Evolutionary conservation across 2,113 vertebrate genomes (phyloP).

Genomic region (Pachypanchax playfairii): DNA sequence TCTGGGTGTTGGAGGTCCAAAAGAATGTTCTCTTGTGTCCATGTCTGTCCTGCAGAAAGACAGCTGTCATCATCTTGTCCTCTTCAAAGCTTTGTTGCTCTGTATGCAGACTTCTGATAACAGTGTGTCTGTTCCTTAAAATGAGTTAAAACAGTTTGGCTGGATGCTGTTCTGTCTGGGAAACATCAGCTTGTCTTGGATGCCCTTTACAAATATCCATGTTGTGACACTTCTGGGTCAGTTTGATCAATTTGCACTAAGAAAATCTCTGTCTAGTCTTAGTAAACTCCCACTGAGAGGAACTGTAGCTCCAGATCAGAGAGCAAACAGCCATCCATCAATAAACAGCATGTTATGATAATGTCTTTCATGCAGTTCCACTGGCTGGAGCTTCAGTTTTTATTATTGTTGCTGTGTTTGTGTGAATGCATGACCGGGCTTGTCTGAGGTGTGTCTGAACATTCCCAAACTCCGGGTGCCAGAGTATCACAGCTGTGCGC

Average conservation of each 20-base stretch:
- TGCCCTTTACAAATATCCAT: constrained; percentile 23
- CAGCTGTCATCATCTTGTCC: constrained; percentile 64
- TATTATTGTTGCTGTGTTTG: constrained; percentile 4
- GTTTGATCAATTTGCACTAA: constrained; percentile 42
- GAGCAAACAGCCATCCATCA: constrained; percentile 21
- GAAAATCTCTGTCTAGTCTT: constrained; percentile 26
- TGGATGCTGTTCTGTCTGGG: not conserved
- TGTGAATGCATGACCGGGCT: constrained; percentile 20
- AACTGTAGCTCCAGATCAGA: constrained; percentile 27
- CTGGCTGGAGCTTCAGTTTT: constrained; percentile 24
- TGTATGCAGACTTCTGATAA: not conserved
- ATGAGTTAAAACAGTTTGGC: not conserved
- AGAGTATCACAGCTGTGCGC: constrained; percentile 62
- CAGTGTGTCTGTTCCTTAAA: too few species aligned
- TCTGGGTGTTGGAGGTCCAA: constrained; percentile 18
- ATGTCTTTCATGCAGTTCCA: constrained; percentile 23
- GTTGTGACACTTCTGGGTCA: constrained; percentile 42
- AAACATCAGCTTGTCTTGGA: not conserved
- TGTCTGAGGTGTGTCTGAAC: constrained; percentile 32
- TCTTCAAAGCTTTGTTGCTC: constrained; percentile 19
- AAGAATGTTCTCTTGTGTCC: constrained; percentile 48
- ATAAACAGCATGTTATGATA: constrained; percentile 45
- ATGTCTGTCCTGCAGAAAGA: constrained; percentile 42
- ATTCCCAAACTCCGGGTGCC: constrained; percentile 14
- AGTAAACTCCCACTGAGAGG: constrained; percentile 35